Evolutionary conservation across 2,113 vertebrate species (phyloP).

Genomic region (Gymnocephalus cernua): DNA sequence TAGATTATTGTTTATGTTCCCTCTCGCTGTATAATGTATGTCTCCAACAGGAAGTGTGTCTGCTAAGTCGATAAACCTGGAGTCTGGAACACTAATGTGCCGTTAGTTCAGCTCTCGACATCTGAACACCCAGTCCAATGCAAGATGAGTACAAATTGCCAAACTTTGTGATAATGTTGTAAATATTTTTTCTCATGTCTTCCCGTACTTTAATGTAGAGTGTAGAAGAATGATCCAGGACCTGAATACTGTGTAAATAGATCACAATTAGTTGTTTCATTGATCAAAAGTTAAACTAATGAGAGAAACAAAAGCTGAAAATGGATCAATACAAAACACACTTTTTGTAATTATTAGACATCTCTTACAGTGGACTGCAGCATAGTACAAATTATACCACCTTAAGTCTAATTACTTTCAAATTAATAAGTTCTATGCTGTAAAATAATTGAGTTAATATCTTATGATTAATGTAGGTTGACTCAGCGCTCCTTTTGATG

Average conservation of each 20-base stretch:
- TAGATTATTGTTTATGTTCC: constrained; percentile 69
- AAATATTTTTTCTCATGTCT: neutral
- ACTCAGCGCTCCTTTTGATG: constrained; percentile 37
- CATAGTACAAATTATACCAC: neutral
- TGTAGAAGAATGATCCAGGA: neutral
- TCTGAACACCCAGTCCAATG: neutral
- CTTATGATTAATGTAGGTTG: constrained; percentile 12
- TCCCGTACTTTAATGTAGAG: neutral
- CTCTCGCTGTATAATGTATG: constrained; percentile 55
- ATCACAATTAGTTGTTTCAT: neutral
- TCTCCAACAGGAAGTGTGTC: constrained; percentile 54
- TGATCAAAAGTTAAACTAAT: neutral
- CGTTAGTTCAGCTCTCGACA: constrained; percentile 4
- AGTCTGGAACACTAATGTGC: constrained; percentile 22
- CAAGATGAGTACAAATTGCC: neutral
- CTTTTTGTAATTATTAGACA: neutral
- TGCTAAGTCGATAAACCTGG: constrained; percentile 48
- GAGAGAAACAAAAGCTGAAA: neutral
- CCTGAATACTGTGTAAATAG: neutral
- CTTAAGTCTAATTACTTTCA: neutral
- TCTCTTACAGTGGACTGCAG: neutral
- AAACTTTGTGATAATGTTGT: neutral
- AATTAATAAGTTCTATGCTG: neutral
- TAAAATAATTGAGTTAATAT: constrained; percentile 2
- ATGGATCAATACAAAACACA: neutral